Evolutionary conservation across 2,113 vertebrate species (phyloP), one percentile per base, ranked within the genome.

Genomic region (Emydura subglobosa): DNA sequence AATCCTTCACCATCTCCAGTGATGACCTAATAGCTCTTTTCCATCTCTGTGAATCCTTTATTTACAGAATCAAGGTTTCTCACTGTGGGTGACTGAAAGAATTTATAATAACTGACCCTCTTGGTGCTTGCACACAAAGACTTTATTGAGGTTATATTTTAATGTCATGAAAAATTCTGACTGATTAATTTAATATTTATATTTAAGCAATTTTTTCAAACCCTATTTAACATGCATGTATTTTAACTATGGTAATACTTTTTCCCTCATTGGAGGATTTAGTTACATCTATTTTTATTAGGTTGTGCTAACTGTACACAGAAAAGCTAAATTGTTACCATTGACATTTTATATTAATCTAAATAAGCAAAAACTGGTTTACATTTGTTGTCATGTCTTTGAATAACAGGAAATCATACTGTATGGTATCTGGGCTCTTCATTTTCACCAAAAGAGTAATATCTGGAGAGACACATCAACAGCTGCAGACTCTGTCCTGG

Each of bases 401-500:
- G 7, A 90, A 5, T 79, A 94, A 94, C 47, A 59, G 91, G 80
- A 72, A 97, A 51, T 1, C 89, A 81, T 86, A 83, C 31, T 57
- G 34, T 25, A 90, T 83, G 12, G 79, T 83, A 93, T 88, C 17
- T n/a, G 59, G 59, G 85, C 72, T 80, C 86, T 92, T 49, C 79
- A 3, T 93, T 97, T 97, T 97, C 84, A 94, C 54, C 81, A 78
- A 25, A 90, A 85, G 11, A 55, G 17, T 91, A 97, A 85, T 55
- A 83, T 94, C 42, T 83, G 82, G 74, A 93, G 25, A 91, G 25
- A 54, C 27, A 53, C 65, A 79, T 39, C 82, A 96, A 92, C 96
- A 98, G 97, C 97, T 98, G 95, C 89, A 94, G 83, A 82, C 54
- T 72, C 25, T 79, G 19, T 68, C 74, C 50, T 55, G 51, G 7